Evolutionary conservation across 2,113 vertebrate species (phyloP), one percentile per base, ranked within the genome.

Genomic region (Menura novaehollandiae): DNA sequence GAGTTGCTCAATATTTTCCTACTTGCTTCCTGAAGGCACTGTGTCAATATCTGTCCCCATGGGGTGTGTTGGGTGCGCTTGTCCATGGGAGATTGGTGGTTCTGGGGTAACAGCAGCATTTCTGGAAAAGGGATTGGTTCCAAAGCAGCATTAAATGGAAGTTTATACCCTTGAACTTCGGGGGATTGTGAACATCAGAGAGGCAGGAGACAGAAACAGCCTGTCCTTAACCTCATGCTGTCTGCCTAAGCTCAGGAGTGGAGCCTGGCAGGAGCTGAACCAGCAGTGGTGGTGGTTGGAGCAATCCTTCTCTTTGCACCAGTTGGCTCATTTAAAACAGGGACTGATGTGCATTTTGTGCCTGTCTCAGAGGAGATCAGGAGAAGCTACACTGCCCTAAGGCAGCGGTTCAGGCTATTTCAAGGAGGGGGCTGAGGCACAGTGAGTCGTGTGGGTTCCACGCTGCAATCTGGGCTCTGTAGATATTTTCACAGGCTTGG

Each of bases 11-110:
- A 0, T 60, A 41, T 49, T 73, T 49, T 11, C 28, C 27, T 44
- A 3, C 11, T 47, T 59, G 16, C 26, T 22, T 60, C 33, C 74
- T 46, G 53, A 43, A 37, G 30, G 12, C 28, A 1, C 23, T 15
- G 18, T 28, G 9, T 23, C 20, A 47, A 10, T n/a, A 7, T 6
- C 44, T 15, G 16, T 68, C 15, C 30, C 30, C 7, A 0, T 7
- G 37, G 26, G 5, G 6, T 11, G 7, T 0, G 2, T 33, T 35
- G 37, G 21, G 55, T 35, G 51, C 59, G 55, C 1, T 39, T 76
- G 15, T 30, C 26, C 0, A 0, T 21, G 28, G 0, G 39, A 64
- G 28, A 7, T 20, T 55, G 51, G 58, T 32, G 53, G 28, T 52
- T 75, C 32, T 49, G 46, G 41, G 11, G 15, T 24, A 55, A 13